A percentile compares a stretch with the other conserved stretches of the same genome.
Conservation (phyloP, 2,888 invertebrate genomes). For the Germaria angustata region DNA sequence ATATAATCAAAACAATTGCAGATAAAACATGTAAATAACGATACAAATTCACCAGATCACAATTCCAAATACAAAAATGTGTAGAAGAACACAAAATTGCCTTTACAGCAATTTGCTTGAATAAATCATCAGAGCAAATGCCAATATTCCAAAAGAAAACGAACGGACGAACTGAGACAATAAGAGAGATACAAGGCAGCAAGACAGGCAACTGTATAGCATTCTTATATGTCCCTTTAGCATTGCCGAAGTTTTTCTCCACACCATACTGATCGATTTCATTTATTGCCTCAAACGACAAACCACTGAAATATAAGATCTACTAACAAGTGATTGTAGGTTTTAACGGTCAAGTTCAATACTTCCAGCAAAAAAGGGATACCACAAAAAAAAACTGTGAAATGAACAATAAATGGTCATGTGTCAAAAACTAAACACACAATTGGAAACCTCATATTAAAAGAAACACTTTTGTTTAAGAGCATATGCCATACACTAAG, state of each 20-base stretch:
- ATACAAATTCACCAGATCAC: constrained; percentile 42
- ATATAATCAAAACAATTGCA: background rate
- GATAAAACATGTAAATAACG: constrained; percentile 47
- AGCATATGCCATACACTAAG: constrained; percentile 1
- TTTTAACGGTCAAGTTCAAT: constrained; percentile 47
- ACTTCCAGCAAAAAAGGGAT: constrained; percentile 64
- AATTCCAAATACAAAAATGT: constrained; percentile 12
- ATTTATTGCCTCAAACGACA: constrained; percentile 53
- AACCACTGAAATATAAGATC: constrained; percentile 41
- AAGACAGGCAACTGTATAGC: background rate
- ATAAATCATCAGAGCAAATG: constrained; percentile 11
- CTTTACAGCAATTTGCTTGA: constrained; percentile 32
- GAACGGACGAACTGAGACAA: background rate
- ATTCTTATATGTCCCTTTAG: no score
- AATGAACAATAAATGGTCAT: constrained; percentile 42
- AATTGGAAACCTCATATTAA: constrained; percentile 30
- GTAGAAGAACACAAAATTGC: constrained; percentile 20
- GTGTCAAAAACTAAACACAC: constrained; percentile 39
- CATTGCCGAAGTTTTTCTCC: constrained; percentile 20
- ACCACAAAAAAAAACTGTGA: constrained; percentile 60
- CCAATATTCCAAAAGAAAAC: background rate
- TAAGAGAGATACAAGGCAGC: no score
- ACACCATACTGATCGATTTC: constrained; percentile 52
- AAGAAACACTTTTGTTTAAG: background rate
- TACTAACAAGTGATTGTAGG: constrained; percentile 20